Evolutionary conservation across 2,888 invertebrate genomes (phyloP).

Genomic region (Strigamia crassipes): DNA sequence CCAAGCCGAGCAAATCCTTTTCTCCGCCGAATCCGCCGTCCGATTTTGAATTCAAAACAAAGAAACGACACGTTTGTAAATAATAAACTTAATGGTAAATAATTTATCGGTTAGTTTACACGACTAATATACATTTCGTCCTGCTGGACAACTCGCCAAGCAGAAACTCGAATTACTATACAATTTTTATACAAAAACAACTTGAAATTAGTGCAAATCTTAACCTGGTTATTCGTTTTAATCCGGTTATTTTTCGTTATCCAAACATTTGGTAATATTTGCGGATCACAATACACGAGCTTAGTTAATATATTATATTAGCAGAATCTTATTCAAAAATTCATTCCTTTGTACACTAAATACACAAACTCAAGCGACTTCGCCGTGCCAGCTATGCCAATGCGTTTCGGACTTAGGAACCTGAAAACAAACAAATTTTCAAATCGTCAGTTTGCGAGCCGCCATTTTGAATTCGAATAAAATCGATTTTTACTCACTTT

Average conservation of each 20-base stretch:
- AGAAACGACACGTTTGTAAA: too few species aligned
- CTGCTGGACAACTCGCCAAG: too few species aligned
- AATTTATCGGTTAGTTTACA: background rate
- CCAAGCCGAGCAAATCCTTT: background rate
- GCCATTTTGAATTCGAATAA: too few species aligned
- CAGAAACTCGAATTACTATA: too few species aligned
- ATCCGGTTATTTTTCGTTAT: background rate
- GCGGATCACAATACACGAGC: background rate
- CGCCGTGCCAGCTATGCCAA: slow-evolving; percentile 48
- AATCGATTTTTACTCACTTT: slow-evolving; percentile 45
- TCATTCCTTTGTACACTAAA: background rate
- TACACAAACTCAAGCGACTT: background rate
- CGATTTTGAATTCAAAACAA: background rate
- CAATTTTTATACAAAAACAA: slow-evolving; percentile 2
- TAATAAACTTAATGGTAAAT: background rate
- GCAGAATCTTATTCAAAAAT: background rate
- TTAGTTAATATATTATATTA: background rate
- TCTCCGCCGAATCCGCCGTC: background rate
- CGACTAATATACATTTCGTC: background rate
- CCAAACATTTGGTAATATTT: background rate
- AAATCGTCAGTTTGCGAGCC: too few species aligned
- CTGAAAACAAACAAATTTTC: too few species aligned
- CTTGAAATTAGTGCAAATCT: background rate
- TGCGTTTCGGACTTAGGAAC: slow-evolving; percentile 46
- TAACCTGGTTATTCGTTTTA: background rate